Evolutionary conservation across 2,113 vertebrate species (phyloP), one percentile per base, ranked within the genome.

Genomic region (Formicarius rufipectus): DNA sequence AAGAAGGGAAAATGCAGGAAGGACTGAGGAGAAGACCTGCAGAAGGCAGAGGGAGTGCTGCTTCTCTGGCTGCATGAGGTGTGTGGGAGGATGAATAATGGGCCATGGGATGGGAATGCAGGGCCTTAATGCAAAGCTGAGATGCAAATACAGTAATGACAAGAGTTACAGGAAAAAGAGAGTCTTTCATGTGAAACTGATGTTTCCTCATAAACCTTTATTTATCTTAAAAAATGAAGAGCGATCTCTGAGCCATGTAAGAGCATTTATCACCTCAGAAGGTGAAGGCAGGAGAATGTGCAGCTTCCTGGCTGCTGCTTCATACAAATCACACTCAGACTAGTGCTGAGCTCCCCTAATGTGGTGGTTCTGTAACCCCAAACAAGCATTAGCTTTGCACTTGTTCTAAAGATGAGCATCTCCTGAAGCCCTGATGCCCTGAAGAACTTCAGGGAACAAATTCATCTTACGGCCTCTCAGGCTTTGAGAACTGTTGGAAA

Each of bases 221-320:
- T 93, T 95, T 95, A 94, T 93, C 83, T 72, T 45, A 25, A 84
- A 84, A 89, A 93, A 90, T 87, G 80, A 92, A 91, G 76, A 93
- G 73, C 82, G 72, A 84, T 87, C 83, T 92, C 64, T 47, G 83
- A 95, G 89, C 68, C 86, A 37, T 72, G 72, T 81, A 89, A 11
- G 10, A 84, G 24, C 52, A 58, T 95, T 93, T 90, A 87, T 96
- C 90, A 93, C 68, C 37, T 42, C 45, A 52, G 68, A 90, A 92
- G 79, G 90, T 79, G 79, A 69, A 88, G 45, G 63, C 79, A 85
- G 67, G 76, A 83, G 88, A 87, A 90, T 24, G 35, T 45, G 59
- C 42, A 58, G 30, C 62, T 90, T 21, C 27, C 30, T 67, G 73
- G 9, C 52, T 91, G 73, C 14, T 87, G 92, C 63, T 92, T 95